These are phyloP conservation scores for Autographa pulchrina DNA, from an alignment of 2,888 invertebrate species.

Conservation along the genomic window DNA sequence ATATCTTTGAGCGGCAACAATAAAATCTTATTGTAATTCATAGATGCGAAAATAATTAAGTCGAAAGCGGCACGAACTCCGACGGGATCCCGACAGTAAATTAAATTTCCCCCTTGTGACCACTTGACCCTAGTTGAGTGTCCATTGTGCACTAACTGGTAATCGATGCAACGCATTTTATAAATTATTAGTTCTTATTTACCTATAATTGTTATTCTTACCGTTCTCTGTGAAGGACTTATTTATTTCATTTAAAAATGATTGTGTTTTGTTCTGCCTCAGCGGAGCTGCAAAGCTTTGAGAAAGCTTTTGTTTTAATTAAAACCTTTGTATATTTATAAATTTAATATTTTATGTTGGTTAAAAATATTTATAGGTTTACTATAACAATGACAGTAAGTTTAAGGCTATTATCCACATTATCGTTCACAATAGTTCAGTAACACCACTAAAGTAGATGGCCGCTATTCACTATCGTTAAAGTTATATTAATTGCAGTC, in stretches of 20 bases:
- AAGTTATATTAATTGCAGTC: constrained; percentile 45
- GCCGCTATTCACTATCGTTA: constrained; percentile 30
- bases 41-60: constrained; percentile 78
- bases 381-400: not conserved
- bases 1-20: constrained; percentile 40
- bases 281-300: not conserved
- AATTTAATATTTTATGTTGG: too few species aligned
- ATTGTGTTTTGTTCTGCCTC: not conserved
- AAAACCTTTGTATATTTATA: not conserved
- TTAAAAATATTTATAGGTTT: too few species aligned
- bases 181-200: constrained; percentile 42
- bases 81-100: constrained; percentile 72
- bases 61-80: constrained; percentile 69
- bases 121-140: constrained; percentile 77
- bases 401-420: not conserved
- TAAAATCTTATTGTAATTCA: constrained; percentile 68
- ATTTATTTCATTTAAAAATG: not conserved
- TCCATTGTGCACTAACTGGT: constrained; percentile 76
- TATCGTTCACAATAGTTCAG: not conserved
- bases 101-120: constrained; percentile 77
- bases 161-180: constrained; percentile 74
- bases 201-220: constrained; percentile 14
- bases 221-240: not conserved
- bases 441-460: not conserved
- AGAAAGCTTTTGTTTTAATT: not conserved